phyloP scores from a whole-genome alignment of 1,140 invertebrate genomes.

The Apis laboriosa region DNA sequence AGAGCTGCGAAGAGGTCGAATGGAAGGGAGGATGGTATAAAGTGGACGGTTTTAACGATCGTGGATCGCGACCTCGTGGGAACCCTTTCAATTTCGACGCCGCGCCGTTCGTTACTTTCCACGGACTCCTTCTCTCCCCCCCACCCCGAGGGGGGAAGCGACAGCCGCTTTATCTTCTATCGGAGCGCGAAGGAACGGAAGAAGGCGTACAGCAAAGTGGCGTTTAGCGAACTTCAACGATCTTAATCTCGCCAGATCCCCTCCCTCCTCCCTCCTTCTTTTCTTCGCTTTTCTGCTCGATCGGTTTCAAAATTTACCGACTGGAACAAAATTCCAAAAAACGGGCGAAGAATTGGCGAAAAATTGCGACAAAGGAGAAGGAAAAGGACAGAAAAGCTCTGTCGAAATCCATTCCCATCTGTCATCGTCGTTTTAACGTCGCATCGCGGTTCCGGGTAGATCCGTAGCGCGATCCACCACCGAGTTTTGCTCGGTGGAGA shows the following conservation, averaged over 20 bases:
- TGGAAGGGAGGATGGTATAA: neutral
- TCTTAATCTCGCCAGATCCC: neutral
- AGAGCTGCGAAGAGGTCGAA: neutral
- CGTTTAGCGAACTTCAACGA: slow-evolving; percentile 22
- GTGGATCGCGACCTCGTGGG: slow-evolving; percentile 51
- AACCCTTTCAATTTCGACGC: slow-evolving; percentile 54
- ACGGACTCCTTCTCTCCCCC: neutral
- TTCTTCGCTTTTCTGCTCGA: neutral
- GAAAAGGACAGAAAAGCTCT: neutral
- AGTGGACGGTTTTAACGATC: slow-evolving; percentile 52
- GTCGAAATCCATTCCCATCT: slow-evolving; percentile 24
- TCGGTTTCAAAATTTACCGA: neutral
- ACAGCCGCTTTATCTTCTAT: slow-evolving; percentile 20
- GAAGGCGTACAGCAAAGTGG: neutral
- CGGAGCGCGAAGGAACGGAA: neutral
- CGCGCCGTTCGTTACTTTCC: slow-evolving; percentile 12
- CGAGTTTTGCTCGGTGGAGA: no score
- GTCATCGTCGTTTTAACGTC: slow-evolving; percentile 7
- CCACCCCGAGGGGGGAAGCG: neutral
- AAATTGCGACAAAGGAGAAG: no score
- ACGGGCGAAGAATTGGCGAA: neutral
- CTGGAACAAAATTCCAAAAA: no score
- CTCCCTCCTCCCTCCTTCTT: neutral
- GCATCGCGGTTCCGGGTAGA: neutral
- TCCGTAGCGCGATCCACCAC: neutral